Conservation (phyloP, 1,140 invertebrate species). For the Drosophila sechellia region DNA sequence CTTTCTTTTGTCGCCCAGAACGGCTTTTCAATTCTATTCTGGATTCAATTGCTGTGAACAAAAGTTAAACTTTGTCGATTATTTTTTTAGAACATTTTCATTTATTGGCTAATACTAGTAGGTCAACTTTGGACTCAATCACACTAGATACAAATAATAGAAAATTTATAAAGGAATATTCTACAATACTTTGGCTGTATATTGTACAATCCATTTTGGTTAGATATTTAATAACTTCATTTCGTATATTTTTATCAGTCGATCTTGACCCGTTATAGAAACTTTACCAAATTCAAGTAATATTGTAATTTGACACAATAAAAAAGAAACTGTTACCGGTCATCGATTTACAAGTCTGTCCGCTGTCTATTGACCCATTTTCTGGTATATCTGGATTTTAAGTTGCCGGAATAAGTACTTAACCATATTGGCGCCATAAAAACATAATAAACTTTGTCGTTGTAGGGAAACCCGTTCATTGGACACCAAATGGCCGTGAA, state of each 20-base stretch:
- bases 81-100: neutral
- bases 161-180: no score
- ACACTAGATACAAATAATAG: neutral
- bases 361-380: conserved; percentile 12
- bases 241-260: no score
- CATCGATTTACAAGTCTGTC: neutral
- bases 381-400: conserved; percentile 8
- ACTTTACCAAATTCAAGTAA: no score
- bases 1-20: conserved; percentile 31
- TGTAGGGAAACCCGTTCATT: conserved; percentile 54
- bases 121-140: conserved; percentile 13
- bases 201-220: no score
- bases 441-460: conserved; percentile 17
- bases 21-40: conserved; percentile 25
- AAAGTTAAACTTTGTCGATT: neutral
- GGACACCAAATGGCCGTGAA: conserved; percentile 44
- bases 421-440: conserved; percentile 2
- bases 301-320: no score
- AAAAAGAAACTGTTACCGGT: neutral
- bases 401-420: conserved; percentile 3
- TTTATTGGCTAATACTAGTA: neutral
- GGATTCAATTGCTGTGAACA: conserved; percentile 12
- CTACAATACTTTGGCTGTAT: neutral
- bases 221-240: no score
- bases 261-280: no score